Evolutionary conservation across 2,797 vertebrate genomes (phyloP), one percentile per base, ranked within the genome.

Genomic region (Melanotaenia parkinsoni): DNA sequence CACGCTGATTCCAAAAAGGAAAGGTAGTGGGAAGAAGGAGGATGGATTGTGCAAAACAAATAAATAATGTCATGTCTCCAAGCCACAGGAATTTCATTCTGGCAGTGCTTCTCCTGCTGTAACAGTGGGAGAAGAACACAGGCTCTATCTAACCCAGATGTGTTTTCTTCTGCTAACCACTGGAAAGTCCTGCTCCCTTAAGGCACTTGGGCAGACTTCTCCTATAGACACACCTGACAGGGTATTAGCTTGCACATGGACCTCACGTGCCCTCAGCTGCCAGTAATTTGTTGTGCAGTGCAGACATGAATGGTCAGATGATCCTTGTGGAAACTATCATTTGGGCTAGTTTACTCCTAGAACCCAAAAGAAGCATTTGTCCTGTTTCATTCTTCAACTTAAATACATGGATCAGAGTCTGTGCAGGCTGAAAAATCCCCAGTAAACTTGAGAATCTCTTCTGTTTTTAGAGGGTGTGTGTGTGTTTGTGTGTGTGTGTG

Each of bases 1-100:
- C 94, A 93, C 91, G 88, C 91, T 84, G 85, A 90, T 94, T 95
- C 95, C 94, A 95, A 89, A 93, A 85, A 91, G 76, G 73, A 90
- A 89, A 87, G 89, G 89, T 91, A 86, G 90, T 88, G 90, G 89
- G 86, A 87, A 86, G 89, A 71, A 92, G 92, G 91, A 93, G 94
- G 87, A 85, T 67, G 94, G 95, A 94, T 93, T 59, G 86, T 84
- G 86, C 86, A 91, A 93, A 96, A 95, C 94, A 96, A 96, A 95
- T 94, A 97, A 96, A 96, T 95, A 95, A 96, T 93, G 93, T 89
- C 93, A 94, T 94, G 95, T 94, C 94, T 96, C 94, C 94, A 95
- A 92, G 94, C 95, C 96, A 74, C 96, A 97, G 95, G 96, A 97
- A 97, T 96, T 95, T 92, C 94, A 88, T 91, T 93, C 92, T 96